A percentile compares a stretch with the other conserved stretches of the same genome.
Evolutionary conservation across 2,888 invertebrate genomes (phyloP).

Genomic region (Protodeltote pygarga): DNA sequence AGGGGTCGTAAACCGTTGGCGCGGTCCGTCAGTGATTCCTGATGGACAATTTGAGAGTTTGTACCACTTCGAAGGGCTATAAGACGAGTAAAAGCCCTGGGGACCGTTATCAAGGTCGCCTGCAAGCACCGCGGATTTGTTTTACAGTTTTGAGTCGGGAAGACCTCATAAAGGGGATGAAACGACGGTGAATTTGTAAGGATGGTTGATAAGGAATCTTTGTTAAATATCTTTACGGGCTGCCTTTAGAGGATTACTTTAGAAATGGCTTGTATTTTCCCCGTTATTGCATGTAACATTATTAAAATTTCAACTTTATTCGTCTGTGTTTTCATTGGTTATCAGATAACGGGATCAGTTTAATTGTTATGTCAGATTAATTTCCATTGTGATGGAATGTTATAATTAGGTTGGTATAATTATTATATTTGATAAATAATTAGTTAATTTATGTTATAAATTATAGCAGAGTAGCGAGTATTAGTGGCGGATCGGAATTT

Average conservation of each 20-base stretch:
- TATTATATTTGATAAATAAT: conserved; percentile 6
- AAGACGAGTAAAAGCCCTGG: conserved; percentile 49
- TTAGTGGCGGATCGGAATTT: no score
- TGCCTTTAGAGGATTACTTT: conserved; percentile 42
- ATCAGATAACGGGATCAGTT: conserved; percentile 24
- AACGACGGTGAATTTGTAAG: conserved; percentile 53
- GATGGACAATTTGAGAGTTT: conserved; percentile 85
- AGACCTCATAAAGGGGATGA: conserved; percentile 53
- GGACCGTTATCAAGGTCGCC: conserved; percentile 56
- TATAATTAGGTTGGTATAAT: conserved; percentile 26
- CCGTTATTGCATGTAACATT: conserved; percentile 28
- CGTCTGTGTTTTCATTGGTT: conserved; percentile 22
- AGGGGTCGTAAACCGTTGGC: conserved; percentile 76
- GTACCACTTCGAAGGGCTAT: conserved; percentile 59
- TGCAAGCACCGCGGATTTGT: conserved; percentile 58
- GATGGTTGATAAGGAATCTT: conserved; percentile 47
- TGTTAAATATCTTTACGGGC: conserved; percentile 51
- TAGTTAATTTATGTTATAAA: no score
- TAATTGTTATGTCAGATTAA: conserved; percentile 36
- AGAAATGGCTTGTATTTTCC: conserved; percentile 34
- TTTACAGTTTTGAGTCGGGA: conserved; percentile 57
- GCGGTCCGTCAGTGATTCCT: conserved; percentile 77
- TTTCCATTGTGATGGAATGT: conserved; percentile 20
- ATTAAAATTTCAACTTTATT: conserved; percentile 38
- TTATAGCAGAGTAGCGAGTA: no score